Conservation (phyloP, 1,140 invertebrate species). For the Dryas iulia region DNA sequence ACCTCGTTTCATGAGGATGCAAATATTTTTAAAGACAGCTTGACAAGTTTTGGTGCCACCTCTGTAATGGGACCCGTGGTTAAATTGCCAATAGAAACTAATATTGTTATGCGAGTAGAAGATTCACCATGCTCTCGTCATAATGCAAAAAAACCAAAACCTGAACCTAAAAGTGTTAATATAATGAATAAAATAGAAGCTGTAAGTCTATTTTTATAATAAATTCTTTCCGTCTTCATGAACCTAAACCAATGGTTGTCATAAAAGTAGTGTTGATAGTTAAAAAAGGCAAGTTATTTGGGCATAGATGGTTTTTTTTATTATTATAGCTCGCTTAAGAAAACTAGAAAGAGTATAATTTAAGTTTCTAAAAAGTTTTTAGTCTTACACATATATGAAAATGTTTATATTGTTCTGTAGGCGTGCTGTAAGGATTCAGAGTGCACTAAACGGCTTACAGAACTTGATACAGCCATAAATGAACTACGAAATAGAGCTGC, state of each 20-base stretch:
- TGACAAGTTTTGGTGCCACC: slow-evolving; percentile 31
- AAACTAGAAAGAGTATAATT: not conserved
- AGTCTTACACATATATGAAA: not conserved
- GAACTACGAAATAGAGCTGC: slow-evolving; percentile 51
- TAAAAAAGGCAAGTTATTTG: too few relatives aligned
- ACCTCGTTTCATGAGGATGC: slow-evolving; percentile 17
- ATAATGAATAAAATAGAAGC: slow-evolving; percentile 49
- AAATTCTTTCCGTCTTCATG: not conserved
- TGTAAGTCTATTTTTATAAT: slow-evolving; percentile 35
- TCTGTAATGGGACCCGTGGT: slow-evolving; percentile 50
- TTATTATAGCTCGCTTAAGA: too few relatives aligned
- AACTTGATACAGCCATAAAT: slow-evolving; percentile 43
- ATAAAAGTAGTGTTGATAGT: too few relatives aligned
- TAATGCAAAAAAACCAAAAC: slow-evolving; percentile 23
- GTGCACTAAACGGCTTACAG: slow-evolving; percentile 43
- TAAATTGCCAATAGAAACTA: slow-evolving; percentile 54
- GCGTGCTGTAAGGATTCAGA: slow-evolving; percentile 49
- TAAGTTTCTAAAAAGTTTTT: not conserved
- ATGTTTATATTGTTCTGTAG: slow-evolving; percentile 34
- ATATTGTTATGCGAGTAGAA: slow-evolving; percentile 59
- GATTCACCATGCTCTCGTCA: slow-evolving; percentile 26
- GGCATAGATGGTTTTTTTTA: too few relatives aligned
- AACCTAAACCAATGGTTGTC: not conserved
- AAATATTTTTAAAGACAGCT: slow-evolving; percentile 23
- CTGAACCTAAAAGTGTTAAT: slow-evolving; percentile 30